A percentile compares a stretch with the other conserved stretches of the same genome.
Evolutionary conservation across 2,113 vertebrate genomes (phyloP).

Genomic region (Nannobrachium achirus): DNA sequence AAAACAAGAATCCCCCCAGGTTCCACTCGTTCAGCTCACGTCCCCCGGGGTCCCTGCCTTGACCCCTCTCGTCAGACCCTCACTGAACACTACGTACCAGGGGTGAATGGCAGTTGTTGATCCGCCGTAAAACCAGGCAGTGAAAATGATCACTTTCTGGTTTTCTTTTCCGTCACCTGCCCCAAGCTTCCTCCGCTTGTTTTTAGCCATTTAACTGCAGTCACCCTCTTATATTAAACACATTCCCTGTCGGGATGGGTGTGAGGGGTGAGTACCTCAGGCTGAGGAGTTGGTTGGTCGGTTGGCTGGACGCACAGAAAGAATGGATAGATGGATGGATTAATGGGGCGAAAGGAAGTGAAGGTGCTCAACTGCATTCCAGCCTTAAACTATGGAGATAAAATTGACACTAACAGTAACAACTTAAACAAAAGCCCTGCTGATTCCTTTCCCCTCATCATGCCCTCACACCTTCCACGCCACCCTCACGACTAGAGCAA

Average conservation of each 20-base stretch:
- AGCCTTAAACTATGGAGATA: conserved; percentile 35
- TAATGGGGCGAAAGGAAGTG: conserved; percentile 22
- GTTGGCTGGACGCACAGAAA: too few species aligned
- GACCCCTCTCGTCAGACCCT: conserved; percentile 65
- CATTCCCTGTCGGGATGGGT: conserved; percentile 66
- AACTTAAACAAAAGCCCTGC: conserved; percentile 53
- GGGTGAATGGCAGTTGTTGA: conserved; percentile 43
- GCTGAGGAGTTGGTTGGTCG: conserved; percentile 13
- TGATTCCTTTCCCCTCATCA: conserved; percentile 41
- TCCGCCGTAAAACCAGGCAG: conserved; percentile 65
- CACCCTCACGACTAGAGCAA: conserved; percentile 46
- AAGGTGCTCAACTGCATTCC: conserved; percentile 50
- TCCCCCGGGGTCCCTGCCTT: conserved; percentile 49
- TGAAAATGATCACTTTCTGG: conserved; percentile 51
- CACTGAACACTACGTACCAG: conserved; percentile 55
- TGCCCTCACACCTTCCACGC: conserved; percentile 44
- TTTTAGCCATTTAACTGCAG: conserved; percentile 60
- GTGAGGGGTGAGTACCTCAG: conserved; percentile 32
- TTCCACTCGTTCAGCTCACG: conserved; percentile 63
- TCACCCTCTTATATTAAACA: conserved; percentile 63
- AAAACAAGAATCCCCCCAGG: conserved; percentile 47
- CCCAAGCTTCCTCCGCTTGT: conserved; percentile 61
- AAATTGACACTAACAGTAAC: conserved; percentile 15
- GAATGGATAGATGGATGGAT: conserved; percentile 31
- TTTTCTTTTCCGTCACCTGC: conserved; percentile 49